A percentile compares a stretch with the other conserved stretches of the same genome.
Evolutionary conservation across 2,888 invertebrate species (phyloP).

Genomic region (Xanthostigma xanthostigma): DNA sequence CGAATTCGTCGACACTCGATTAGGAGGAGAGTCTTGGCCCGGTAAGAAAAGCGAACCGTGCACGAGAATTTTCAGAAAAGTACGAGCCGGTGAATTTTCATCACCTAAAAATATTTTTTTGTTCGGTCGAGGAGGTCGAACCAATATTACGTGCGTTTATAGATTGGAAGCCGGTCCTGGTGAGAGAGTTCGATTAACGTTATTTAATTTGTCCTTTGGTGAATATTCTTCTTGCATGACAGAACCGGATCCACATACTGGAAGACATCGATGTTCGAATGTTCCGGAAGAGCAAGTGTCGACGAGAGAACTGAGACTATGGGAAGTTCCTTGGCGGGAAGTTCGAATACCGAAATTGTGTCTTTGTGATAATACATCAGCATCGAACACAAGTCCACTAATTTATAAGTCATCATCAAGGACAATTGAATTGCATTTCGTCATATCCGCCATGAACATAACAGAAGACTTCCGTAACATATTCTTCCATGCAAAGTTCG

Average conservation of each 20-base stretch:
- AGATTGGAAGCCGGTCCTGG: conserved; percentile 53
- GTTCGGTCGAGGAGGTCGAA: conserved; percentile 70
- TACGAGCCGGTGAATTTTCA: conserved; percentile 44
- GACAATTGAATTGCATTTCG: conserved; percentile 61
- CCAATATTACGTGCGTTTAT: conserved; percentile 60
- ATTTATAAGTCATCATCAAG: conserved; percentile 49
- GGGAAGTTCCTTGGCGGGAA: conserved; percentile 59
- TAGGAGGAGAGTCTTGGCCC: conserved; percentile 52
- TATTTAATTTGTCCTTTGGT: conserved; percentile 61
- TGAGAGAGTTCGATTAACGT: conserved; percentile 47
- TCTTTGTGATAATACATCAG: conserved; percentile 58
- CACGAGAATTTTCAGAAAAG: conserved; percentile 46
- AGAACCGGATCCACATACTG: conserved; percentile 56
- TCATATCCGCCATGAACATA: conserved; percentile 55
- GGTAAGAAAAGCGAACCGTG: conserved; percentile 33
- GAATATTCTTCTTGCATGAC: conserved; percentile 48
- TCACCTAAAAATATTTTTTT: conserved; percentile 63
- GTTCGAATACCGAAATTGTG: conserved; percentile 57
- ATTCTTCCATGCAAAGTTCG: conserved; percentile 60
- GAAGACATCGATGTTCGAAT: conserved; percentile 39
- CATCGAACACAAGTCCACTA: conserved; percentile 40
- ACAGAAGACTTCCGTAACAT: conserved; percentile 71
- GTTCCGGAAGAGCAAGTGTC: conserved; percentile 24
- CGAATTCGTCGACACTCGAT: conserved; percentile 69
- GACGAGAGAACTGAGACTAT: conserved; percentile 40